These are phyloP conservation scores for Coelogynopora nodosa DNA, from an alignment of 2,888 invertebrate species.

Conservation along the genomic window DNA sequence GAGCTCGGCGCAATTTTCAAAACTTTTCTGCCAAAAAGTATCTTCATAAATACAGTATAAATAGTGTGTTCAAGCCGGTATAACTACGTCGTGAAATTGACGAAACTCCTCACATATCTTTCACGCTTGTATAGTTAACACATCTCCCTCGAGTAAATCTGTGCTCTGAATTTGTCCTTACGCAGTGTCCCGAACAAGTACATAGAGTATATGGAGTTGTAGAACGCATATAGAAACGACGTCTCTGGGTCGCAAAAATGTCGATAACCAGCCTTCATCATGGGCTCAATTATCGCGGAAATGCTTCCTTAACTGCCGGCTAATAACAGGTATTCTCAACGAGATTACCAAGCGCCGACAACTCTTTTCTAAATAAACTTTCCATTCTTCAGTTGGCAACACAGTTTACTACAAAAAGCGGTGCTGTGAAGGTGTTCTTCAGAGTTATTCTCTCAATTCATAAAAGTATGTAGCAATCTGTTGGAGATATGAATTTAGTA, in stretches of 20 bases:
- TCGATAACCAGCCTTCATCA: not conserved
- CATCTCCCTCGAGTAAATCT: no score
- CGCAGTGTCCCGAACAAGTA: no score
- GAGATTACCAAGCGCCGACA: not conserved
- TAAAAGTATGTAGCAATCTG: no score
- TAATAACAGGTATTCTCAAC: slow-evolving; percentile 22
- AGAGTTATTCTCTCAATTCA: no score
- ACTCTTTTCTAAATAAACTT: not conserved
- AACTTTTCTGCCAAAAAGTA: slow-evolving; percentile 19
- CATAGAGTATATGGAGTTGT: no score
- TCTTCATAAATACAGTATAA: slow-evolving; percentile 24
- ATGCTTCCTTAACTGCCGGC: not conserved
- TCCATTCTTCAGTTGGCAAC: not conserved
- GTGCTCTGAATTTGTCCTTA: not conserved
- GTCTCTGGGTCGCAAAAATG: not conserved
- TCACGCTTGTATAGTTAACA: no score
- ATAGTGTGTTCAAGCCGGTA: not conserved
- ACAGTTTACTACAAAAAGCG: no score
- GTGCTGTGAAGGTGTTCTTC: no score
- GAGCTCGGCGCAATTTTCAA: slow-evolving; percentile 6
- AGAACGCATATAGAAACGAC: no score
- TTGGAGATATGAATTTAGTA: no score
- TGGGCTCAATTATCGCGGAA: slow-evolving; percentile 27
- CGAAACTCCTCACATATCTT: no score
- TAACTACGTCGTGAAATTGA: not conserved